phyloP scores from a whole-genome alignment of 2,888 invertebrate genomes.

The Hofmannophila pseudospretella region DNA sequence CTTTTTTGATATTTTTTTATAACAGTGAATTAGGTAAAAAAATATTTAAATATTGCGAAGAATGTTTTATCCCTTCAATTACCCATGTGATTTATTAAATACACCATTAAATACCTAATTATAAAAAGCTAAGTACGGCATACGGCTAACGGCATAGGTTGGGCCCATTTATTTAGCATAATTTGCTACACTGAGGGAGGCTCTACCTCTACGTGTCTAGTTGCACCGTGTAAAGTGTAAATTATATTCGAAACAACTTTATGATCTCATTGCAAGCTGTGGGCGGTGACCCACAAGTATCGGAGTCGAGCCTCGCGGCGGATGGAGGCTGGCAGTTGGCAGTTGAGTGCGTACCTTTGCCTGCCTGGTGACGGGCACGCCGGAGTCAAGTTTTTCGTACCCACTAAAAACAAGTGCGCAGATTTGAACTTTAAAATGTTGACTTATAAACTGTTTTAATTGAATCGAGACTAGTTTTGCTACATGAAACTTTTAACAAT shows the following conservation, averaged over 20 bases:
- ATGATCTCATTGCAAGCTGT: constrained; percentile 68
- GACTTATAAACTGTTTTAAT: background rate
- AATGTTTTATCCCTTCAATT: too few species aligned
- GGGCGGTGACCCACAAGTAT: constrained; percentile 62
- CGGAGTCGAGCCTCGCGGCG: constrained; percentile 32
- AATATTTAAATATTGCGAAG: too few species aligned
- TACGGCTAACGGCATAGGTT: background rate
- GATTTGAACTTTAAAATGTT: too few species aligned
- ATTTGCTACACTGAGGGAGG: constrained; percentile 29
- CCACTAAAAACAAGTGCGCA: too few species aligned
- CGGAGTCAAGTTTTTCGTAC: too few species aligned
- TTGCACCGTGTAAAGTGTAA: constrained; percentile 52
- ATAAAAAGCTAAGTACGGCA: too few species aligned
- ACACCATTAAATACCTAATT: too few species aligned
- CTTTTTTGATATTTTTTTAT: too few species aligned
- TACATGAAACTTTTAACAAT: background rate
- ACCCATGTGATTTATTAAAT: too few species aligned
- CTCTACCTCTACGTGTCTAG: constrained; percentile 15
- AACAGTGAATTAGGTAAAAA: too few species aligned
- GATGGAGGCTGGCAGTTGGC: constrained; percentile 26
- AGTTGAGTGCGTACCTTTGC: constrained; percentile 17
- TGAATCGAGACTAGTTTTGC: background rate
- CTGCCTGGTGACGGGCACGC: background rate
- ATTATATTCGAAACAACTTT: constrained; percentile 56
- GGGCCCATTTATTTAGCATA: constrained; percentile 11